These are phyloP conservation scores for Stichopus chloronotus DNA, from an alignment of 35 echinoderm and acorn worm genomes.

Conservation along the genomic window DNA sequence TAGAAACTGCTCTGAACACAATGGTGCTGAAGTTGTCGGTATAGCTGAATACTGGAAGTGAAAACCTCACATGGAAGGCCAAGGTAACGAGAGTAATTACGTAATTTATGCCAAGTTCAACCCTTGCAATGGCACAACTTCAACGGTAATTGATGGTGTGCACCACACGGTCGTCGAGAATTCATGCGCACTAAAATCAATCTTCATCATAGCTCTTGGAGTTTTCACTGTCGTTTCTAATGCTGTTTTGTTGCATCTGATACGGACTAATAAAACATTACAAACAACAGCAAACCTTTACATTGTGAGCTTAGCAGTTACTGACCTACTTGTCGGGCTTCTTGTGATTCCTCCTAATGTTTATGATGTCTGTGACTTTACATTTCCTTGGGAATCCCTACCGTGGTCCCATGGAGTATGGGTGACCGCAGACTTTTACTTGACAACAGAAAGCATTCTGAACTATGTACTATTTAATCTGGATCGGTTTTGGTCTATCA, in stretches of 20 bases:
- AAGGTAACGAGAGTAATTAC: background rate
- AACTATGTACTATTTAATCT: constrained; percentile 39
- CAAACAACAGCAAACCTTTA: constrained; percentile 36
- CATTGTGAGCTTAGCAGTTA: constrained; percentile 25
- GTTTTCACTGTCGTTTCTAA: constrained; percentile 19
- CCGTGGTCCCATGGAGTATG: constrained; percentile 27
- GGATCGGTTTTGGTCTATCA: constrained; percentile 50
- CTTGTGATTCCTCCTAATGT: constrained; percentile 23
- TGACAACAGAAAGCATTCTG: constrained; percentile 44
- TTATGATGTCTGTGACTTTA: constrained; percentile 8
- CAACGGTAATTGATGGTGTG: background rate
- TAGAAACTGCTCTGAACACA: too few species aligned
- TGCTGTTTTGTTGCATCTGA: constrained; percentile 45
- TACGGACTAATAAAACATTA: constrained; percentile 6
- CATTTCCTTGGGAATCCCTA: background rate
- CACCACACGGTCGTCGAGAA: background rate
- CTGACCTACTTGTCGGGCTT: constrained; percentile 31
- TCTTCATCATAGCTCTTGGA: constrained; percentile 4
- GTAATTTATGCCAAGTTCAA: background rate
- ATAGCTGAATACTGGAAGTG: background rate
- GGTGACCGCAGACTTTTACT: constrained; percentile 38
- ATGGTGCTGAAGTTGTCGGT: too few species aligned
- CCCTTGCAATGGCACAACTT: background rate
- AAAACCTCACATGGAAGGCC: background rate
- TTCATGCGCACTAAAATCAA: constrained; percentile 31